Evolutionary conservation across 2,113 vertebrate genomes (phyloP), one percentile per base, ranked within the genome.

Genomic region (Zapus hudsonius): DNA sequence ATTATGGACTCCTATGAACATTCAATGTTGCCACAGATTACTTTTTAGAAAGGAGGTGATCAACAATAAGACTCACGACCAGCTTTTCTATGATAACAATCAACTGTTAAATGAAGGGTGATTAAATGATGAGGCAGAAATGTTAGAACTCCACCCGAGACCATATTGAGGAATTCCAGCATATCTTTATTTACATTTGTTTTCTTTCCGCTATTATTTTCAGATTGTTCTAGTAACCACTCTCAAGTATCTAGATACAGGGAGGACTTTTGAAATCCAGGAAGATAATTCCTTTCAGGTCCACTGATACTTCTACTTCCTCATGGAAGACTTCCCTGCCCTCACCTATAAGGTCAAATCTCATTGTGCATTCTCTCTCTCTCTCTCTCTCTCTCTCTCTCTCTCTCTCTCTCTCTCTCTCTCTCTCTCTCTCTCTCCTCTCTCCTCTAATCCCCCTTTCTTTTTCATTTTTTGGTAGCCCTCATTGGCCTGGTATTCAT

Each of bases 11-110:
- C 36, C 61, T 19, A 25, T 38, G 57, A 47, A 87, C 31, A 81
- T n/a, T 66, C 87, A 89, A 92, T 0, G 1, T n/a, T 79, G 38
- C 38, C 55, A 4, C 5, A n/a, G 76, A 93, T 94, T 72, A 83
- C 69, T 64, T 91, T 88, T 90, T 47, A 94, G 94, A 73, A 93
- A 69, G 17, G 27, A 29, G 44, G 31, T 74, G 67, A 96, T 89
- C 91, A 92, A 78, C 63, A 80, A 57, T 72, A 42, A 88, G 94
- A 94, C 67, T 95, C 40, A 61, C 59, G 57, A 36, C 16, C 52
- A 92, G 87, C 93, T 89, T 82, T 57, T 40, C 82, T 89, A 36
- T 44, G 59, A 61, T 52, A 63, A 81, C 69, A 75, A 84, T 69
- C 84, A 95, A 61, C 57, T 31, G 8, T 20, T 42, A 91, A 89